Conservation (phyloP, 2,113 vertebrate genomes). For the Craseonycteris thonglongyai region DNA sequence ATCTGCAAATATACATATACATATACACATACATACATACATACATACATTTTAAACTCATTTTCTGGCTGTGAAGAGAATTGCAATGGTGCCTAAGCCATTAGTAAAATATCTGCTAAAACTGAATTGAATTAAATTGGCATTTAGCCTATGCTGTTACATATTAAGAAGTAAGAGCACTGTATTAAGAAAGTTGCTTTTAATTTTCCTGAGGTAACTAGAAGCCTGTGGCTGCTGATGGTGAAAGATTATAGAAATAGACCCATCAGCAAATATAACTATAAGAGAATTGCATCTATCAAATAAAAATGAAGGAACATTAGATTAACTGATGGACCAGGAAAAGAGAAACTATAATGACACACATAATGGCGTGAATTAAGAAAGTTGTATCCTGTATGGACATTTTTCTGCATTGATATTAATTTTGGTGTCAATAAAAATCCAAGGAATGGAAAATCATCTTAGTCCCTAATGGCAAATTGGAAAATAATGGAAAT, state of each 20-base stretch:
- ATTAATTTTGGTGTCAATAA: neutral
- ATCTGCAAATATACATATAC: neutral
- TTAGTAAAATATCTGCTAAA: neutral
- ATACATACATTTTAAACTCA: neutral
- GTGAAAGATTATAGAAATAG: neutral
- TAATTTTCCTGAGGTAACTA: neutral
- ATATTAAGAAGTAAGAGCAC: neutral
- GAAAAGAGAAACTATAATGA: slow-evolving; percentile 3
- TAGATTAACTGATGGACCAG: neutral
- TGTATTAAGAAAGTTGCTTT: neutral
- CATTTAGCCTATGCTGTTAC: neutral
- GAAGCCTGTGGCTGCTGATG: neutral
- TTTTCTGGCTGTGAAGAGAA: neutral
- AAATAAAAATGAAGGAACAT: slow-evolving; percentile 19
- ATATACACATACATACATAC: too few species aligned
- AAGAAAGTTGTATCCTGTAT: neutral
- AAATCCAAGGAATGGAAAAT: neutral
- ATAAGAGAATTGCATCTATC: neutral
- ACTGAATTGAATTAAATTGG: neutral
- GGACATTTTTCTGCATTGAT: neutral
- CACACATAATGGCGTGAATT: neutral
- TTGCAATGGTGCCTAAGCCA: neutral
- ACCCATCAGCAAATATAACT: neutral
- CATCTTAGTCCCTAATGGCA: neutral
- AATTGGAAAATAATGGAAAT: neutral